Evolutionary conservation across 2,797 vertebrate species (phyloP), one percentile per base, ranked within the genome.

Genomic region (Anomalospiza imberbis): DNA sequence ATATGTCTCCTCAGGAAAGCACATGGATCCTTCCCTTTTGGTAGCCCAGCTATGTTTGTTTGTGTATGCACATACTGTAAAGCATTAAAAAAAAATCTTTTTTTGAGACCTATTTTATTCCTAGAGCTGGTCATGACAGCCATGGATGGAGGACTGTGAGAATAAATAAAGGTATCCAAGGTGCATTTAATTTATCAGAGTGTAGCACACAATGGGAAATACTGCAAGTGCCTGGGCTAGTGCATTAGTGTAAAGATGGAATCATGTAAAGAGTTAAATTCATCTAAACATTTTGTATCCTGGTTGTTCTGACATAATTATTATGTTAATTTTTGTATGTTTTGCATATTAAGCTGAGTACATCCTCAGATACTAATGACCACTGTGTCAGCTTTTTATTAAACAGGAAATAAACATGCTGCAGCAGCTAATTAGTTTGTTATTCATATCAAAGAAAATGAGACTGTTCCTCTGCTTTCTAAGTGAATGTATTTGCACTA

Each of bases 251-350:
- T 86, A 97, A 97, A 97, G 88, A 96, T 67, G 67, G 76, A 95
- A 96, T 97, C 50, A 97, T 95, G 97, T 97, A 97, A 96, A 96
- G 93, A 97, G 94, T 96, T 97, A 97, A 97, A 97, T 96, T 96
- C 42, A 96, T 97, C 96, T 96, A 93, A 96, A 93, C 58, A 75
- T 97, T 97, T 98, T 96, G 68, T 97, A 95, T 97, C 88, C 85
- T 97, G 91, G 96, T 97, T 97, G 88, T 98, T 96, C 94, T 97
- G 96, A 94, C 89, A 91, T 97, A 96, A 97, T 97, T 97, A 95
- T 95, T 96, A 95, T 97, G 96, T 95, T 97, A 97, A 98, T 98
- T 98, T 97, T 93, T 95, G 67, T 97, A 91, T 95, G 93, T 55
- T 95, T 96, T 97, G 96, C 96, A 96, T 97, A 97, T 97, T 97